phyloP scores from a whole-genome alignment of 2,113 vertebrate genomes.

The Spheniscus mendiculus region DNA sequence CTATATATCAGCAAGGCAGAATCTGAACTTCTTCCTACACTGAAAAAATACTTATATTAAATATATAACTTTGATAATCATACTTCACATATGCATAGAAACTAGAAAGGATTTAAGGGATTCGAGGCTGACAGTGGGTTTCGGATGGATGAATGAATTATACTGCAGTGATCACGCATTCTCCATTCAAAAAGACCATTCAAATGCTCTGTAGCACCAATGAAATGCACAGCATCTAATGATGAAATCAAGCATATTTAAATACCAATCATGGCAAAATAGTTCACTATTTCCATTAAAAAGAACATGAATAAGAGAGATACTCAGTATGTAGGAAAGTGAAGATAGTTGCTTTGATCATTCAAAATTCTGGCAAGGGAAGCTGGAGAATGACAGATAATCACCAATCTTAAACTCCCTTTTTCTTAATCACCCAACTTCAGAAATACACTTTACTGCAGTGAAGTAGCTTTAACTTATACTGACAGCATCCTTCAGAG shows the following conservation, averaged over 20 bases:
- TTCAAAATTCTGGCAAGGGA: not conserved
- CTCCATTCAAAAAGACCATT: not conserved
- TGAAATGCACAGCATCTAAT: not conserved
- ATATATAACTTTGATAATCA: not conserved
- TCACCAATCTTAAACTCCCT: not conserved
- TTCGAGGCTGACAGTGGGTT: rapidly evolving
- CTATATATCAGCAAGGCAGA: not conserved
- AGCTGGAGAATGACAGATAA: not conserved
- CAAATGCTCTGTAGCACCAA: not conserved
- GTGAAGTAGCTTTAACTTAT: not conserved
- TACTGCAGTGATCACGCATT: not conserved
- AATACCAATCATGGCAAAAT: not conserved
- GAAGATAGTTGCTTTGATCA: not conserved
- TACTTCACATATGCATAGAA: not conserved
- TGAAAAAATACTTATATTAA: not conserved
- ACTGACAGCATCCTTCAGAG: not conserved
- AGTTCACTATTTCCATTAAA: not conserved
- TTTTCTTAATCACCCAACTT: not conserved
- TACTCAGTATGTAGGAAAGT: not conserved
- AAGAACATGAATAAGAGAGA: not conserved
- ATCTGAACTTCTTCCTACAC: not conserved
- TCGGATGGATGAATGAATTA: too few species aligned
- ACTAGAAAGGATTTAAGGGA: not conserved
- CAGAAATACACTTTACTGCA: not conserved
- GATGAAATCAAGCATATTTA: not conserved